These are phyloP conservation scores for Ichneumon xanthorius DNA, from an alignment of 2,888 invertebrate species.

Conservation along the genomic window DNA sequence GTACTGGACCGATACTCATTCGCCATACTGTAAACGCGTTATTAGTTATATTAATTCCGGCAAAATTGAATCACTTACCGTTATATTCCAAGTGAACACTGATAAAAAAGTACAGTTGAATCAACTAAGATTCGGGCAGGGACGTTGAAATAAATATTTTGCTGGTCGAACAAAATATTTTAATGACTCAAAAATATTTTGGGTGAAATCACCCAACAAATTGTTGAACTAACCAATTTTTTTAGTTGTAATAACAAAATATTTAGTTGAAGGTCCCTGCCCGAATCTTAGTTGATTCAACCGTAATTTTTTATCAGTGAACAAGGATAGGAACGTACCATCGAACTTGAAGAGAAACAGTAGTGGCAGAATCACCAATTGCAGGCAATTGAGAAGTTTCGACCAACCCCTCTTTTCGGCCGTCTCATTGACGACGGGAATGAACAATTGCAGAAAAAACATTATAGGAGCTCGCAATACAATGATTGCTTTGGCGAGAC, in stretches of 20 bases:
- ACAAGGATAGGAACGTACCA: constrained; percentile 68
- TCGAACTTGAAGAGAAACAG: constrained; percentile 82
- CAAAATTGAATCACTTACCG: constrained; percentile 53
- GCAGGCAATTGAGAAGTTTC: constrained; percentile 86
- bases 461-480: constrained; percentile 86
- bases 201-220: no score
- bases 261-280: no score
- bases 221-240: no score
- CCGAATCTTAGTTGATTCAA: no score
- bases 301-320: not conserved
- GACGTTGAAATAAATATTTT: no score
- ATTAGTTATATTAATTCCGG: not conserved
- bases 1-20: constrained; percentile 74
- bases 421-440: constrained; percentile 86
- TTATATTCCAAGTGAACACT: not conserved
- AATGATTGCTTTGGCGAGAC: constrained; percentile 81
- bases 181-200: no score
- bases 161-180: no score
- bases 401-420: constrained; percentile 87
- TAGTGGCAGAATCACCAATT: constrained; percentile 85
- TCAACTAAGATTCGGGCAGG: no score
- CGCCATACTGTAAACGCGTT: constrained; percentile 73
- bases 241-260: no score
- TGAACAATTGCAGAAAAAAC: constrained; percentile 86
- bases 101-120: no score